Evolutionary conservation across 2,113 vertebrate genomes (phyloP).

Genomic region (Acanthisitta chloris): DNA sequence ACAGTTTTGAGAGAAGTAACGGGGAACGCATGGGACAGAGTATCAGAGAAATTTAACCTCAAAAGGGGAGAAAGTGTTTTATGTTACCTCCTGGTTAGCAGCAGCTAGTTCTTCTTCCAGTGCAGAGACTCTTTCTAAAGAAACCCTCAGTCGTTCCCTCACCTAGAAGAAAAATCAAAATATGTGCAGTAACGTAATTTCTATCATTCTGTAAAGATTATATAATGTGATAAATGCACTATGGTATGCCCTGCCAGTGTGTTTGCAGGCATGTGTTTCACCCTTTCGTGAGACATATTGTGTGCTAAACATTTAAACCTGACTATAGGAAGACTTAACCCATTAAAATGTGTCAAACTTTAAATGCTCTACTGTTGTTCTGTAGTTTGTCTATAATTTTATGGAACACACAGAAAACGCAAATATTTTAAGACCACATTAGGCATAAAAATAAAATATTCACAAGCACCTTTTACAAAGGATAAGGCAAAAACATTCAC

Average conservation of each 20-base stretch:
- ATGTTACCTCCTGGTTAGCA: conserved; percentile 93
- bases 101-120: conserved; percentile 96
- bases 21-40: conserved; percentile 49
- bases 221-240: conserved; percentile 48
- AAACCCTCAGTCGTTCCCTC: conserved; percentile 93
- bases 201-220: conserved; percentile 49
- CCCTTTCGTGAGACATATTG: not conserved
- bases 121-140: conserved; percentile 93
- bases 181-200: conserved; percentile 72
- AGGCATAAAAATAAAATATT: not conserved
- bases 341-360: not conserved
- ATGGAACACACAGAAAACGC: not conserved
- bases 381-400: not conserved
- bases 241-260: not conserved
- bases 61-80: conserved; percentile 69
- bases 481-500: not conserved
- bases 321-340: not conserved
- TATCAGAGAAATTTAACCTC: conserved; percentile 59
- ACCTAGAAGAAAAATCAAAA: conserved; percentile 84
- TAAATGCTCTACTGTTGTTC: not conserved
- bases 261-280: conserved; percentile 10
- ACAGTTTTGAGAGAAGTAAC: conserved; percentile 50
- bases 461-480: not conserved
- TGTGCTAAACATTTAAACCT: conserved; percentile 13
- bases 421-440: not conserved